Evolutionary conservation across 2,888 invertebrate species (phyloP), one percentile per base, ranked within the genome.

Genomic region (Amblyjoppa proteus): DNA sequence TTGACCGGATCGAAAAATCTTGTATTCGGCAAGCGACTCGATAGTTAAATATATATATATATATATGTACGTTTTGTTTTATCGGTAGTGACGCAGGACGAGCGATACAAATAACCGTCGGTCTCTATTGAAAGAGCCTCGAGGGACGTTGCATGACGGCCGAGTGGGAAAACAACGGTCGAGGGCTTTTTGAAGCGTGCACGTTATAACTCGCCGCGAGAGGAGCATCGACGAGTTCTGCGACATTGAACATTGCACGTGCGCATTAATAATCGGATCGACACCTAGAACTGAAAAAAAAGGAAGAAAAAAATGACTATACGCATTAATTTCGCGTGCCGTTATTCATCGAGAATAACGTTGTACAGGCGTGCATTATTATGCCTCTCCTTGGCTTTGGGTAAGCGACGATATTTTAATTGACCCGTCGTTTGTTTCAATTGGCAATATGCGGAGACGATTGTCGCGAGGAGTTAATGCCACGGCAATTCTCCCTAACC

Each of bases 371-470:
- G 56, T 53, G 41, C 53, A 53, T 77, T 68, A 68, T 68, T 69
- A 45, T 45, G 20, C 41, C 31, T 71, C 80, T 80, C 73, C 61
- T 64, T 53, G 77, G 69, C 81, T 81, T 78, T 74, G 81, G 45
- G 77, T 74, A 49, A 53, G 64, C 73, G 74, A 81, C 74, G 74
- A 81, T 81, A 81, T 81, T 81, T 84, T 78, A 84, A 84, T 84
- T 84, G 81, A 81, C 84, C 81, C 69, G 74, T 84, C 84, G 77
- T 77, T 81, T 78, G 64, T 74, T 69, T 81, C 84, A 81, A 84
- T 84, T 84, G 81, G 28, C 74, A 51, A 38, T 71, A 49, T 51
- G n/a, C 58, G 45, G 68, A 58, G 58, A 45, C 53, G 16, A 58
- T 74, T 28, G 28, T 58, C 58, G 11, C 74, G 38, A 56, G 16